Percentiles rank a stretch among this genome's conserved stretches.
Conservation (phyloP, 2,888 invertebrate genomes). For the Microctonus aethiopoides region DNA sequence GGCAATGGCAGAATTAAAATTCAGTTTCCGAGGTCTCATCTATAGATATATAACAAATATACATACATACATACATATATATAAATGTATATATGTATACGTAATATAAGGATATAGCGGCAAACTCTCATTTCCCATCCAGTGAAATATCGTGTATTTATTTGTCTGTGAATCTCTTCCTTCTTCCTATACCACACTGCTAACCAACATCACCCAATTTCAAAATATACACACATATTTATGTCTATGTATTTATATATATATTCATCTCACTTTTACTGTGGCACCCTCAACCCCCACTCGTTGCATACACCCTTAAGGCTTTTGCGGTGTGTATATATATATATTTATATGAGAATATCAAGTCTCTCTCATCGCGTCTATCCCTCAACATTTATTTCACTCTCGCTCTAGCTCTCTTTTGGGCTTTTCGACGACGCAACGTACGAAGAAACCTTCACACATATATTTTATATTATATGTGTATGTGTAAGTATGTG, state of each 20-base stretch:
- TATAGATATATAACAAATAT: slow-evolving; percentile 51
- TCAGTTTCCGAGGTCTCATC: slow-evolving; percentile 52
- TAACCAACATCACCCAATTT: slow-evolving; percentile 47
- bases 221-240: too few species aligned
- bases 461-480: background rate
- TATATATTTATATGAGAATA: background rate
- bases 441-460: background rate
- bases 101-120: slow-evolving; percentile 45
- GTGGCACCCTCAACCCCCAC: slow-evolving; percentile 42
- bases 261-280: slow-evolving; percentile 51
- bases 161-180: slow-evolving; percentile 61
- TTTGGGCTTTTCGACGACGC: background rate
- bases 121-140: slow-evolving; percentile 64
- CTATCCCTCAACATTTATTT: slow-evolving; percentile 17
- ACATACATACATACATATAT: background rate
- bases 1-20: slow-evolving; percentile 58
- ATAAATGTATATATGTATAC: slow-evolving; percentile 49
- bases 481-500: background rate
- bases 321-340: slow-evolving; percentile 18
- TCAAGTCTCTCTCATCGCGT: slow-evolving; percentile 42
- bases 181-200: background rate
- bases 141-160: slow-evolving; percentile 66
- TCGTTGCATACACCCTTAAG: slow-evolving; percentile 37
- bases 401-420: slow-evolving; percentile 12
- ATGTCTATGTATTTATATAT: too few species aligned